Evolutionary conservation across 2,888 invertebrate genomes (phyloP), one percentile per base, ranked within the genome.

Genomic region (Tubulanus polymorphus): DNA sequence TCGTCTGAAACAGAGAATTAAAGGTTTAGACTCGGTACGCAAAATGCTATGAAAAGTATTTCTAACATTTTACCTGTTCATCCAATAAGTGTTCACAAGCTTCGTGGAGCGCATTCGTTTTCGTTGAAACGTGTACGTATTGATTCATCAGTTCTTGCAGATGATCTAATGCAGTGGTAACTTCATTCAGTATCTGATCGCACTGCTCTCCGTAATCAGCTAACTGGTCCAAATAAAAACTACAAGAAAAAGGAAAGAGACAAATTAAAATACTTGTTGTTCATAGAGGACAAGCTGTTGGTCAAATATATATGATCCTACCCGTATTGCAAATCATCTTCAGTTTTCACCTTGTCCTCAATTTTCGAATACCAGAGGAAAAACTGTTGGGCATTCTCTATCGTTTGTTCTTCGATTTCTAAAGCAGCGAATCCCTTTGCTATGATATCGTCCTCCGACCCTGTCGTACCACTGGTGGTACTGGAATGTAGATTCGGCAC

Each of bases 1-100:
- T 86, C 51, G 86, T 87, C 81, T 94, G 73, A 51, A 75, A 73
- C 56, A 55, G 63, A 60, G 63, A 54, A 60, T 6, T 30, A 29
- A 27, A 28, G 8, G 25, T 30, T 27, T 53, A 46, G 20, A 55
- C 5, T 54, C 51, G n/a, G 20, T 10, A 30, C 8, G 10, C 12
- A 12, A 48, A 27, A 8, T 15, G 18, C 18, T 12, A 8, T 12
- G 29, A 48, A 12, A n/a, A 12, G 18, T n/a, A 46, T n/a, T 46
- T 18, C 26, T 25, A 49, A 59, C 56, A 37, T 51, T 32, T 32
- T 50, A 83, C 83, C 80, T 84, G 94, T 73, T 95, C 93, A 1
- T 89, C 88, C 60, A 94, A 85, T 6, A 96, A 81, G 71, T 94
- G 90, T 72, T 95, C 93, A 76, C 95, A 95, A 63, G 91, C 90